Conservation (phyloP, 2,888 invertebrate species). For the Drosophila buzzatii region DNA sequence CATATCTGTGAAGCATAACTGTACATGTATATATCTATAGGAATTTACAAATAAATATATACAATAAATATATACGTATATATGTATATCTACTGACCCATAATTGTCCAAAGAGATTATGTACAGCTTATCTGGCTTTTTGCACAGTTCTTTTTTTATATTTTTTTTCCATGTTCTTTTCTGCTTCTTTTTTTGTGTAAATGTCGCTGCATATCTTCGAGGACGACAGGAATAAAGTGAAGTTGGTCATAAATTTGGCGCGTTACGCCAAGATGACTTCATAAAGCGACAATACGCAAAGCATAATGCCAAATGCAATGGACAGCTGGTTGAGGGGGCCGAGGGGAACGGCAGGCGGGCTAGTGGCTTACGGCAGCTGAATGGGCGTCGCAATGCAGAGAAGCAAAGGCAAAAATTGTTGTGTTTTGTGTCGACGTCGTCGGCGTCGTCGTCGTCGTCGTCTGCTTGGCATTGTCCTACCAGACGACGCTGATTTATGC, state of each 20-base stretch:
- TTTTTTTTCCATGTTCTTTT: background rate
- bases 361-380: constrained; percentile 2
- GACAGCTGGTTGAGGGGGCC: background rate
- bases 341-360: background rate
- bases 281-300: constrained; percentile 80
- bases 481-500: constrained; percentile 78
- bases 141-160: constrained; percentile 31
- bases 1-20: background rate
- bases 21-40: background rate
- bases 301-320: constrained; percentile 78
- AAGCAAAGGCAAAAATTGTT: constrained; percentile 56
- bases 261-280: constrained; percentile 80
- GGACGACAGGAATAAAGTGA: constrained; percentile 74
- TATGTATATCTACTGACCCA: constrained; percentile 26
- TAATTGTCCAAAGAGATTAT: constrained; percentile 50
- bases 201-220: constrained; percentile 63
- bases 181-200: constrained; percentile 24
- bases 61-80: background rate
- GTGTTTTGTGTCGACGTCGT: constrained; percentile 69
- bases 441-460: constrained; percentile 24
- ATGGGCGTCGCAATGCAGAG: constrained; percentile 66
- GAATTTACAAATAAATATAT: constrained; percentile 7
- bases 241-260: constrained; percentile 79
- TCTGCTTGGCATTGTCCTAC: constrained; percentile 67
- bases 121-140: constrained; percentile 56